Evolutionary conservation across 2,888 invertebrate species (phyloP), one percentile per base, ranked within the genome.

Genomic region (Philhelius pedissequus): DNA sequence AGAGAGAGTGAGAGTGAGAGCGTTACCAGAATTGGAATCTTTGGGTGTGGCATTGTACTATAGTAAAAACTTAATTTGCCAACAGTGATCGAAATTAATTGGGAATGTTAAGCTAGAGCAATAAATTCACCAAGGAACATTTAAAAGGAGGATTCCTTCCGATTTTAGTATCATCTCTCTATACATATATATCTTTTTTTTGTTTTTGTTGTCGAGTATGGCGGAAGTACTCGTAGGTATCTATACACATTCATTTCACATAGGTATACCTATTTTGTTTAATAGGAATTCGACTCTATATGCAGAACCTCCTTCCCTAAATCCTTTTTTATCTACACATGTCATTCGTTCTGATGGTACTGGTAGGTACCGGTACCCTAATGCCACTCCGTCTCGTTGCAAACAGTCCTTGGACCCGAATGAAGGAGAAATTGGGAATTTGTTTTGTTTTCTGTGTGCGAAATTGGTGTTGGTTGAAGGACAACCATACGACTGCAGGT

Each of bases 61-160:
- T 79, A 75, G 80, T 80, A 84, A 80, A 84, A 84, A 80, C 84
- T 84, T 84, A 84, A 84, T 84, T 84, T 84, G 84, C 80, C 75
- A 84, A 80, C 84, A 84, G 84, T 84, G 80, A 84, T 84, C 84
- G 84, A 84, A 84, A 84, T 84, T 84, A 84, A 84, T 84, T 84
- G 84, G 84, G 80, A 84, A 84, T 84, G 84, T 84, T 84, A 84
- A 84, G 80, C 84, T 60, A 71, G 58, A 76, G 80, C 75, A 80
- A 84, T 84, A 84, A 80, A 84, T 84, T 80, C 71, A 66, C 70
- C 62, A 84, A 76, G 52, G 75, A 80, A 80, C 84, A 84, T 71
- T 84, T 80, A 84, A 84, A 84, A 84, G 84, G 84, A 84, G 80
- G 84, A 80, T 75, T 84, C 80, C 80, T 84, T 62, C 62, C 43